These are phyloP conservation scores for Phalacrocorax brasilianus DNA, from an alignment of 2,113 vertebrate genomes.

Conservation along the genomic window DNA sequence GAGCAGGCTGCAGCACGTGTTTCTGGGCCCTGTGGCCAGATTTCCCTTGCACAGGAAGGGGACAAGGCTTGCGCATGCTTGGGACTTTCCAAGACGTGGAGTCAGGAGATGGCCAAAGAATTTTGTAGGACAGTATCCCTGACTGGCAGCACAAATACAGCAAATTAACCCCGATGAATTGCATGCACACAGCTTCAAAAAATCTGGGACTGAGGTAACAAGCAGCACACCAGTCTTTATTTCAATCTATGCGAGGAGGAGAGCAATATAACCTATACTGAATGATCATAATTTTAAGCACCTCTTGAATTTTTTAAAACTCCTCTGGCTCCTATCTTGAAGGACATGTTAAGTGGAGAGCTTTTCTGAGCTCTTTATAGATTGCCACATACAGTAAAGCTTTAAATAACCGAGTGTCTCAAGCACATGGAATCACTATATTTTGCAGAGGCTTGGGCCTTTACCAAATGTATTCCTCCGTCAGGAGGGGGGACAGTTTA, in stretches of 20 bases:
- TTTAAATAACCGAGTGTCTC: constrained; percentile 13
- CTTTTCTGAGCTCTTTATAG: neutral
- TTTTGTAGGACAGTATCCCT: neutral
- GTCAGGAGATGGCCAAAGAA: neutral
- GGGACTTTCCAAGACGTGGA: neutral
- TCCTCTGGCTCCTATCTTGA: neutral
- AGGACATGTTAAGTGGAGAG: neutral
- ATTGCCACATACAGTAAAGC: neutral
- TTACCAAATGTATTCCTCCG: constrained; percentile 36
- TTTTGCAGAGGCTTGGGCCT: constrained; percentile 44
- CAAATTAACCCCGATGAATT: neutral
- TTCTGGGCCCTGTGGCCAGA: neutral
- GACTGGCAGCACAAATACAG: neutral
- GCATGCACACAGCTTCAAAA: neutral
- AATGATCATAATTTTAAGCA: neutral
- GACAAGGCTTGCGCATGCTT: neutral
- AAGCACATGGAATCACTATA: neutral
- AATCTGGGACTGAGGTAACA: neutral
- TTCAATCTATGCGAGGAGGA: neutral
- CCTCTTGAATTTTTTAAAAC: neutral
- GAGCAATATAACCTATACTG: neutral
- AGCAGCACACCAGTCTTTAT: neutral
- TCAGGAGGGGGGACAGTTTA: neutral
- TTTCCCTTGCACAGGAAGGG: neutral
- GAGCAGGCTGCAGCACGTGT: neutral